Percentiles rank a stretch among this genome's conserved stretches.
Evolutionary conservation across 2,888 invertebrate genomes (phyloP).

Genomic region (Patella pellucida): DNA sequence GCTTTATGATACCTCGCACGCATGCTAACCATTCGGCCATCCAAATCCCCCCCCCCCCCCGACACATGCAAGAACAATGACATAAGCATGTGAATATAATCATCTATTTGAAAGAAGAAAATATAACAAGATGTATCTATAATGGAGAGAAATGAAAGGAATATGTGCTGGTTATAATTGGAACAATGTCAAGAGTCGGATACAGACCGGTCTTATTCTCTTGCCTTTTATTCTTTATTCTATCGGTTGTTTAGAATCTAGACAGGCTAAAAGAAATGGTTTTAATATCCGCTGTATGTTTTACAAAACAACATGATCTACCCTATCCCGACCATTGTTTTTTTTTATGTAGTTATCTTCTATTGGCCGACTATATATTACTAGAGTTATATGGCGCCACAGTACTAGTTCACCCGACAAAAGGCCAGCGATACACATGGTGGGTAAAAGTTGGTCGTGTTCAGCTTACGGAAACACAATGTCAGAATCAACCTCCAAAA

Average conservation of each 20-base stretch:
- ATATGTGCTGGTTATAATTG: too few relatives aligned
- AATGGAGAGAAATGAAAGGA: too few relatives aligned
- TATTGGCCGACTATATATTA: not conserved
- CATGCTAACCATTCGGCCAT: too few relatives aligned
- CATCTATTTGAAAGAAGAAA: too few relatives aligned
- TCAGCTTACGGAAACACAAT: slow-evolving; percentile 22
- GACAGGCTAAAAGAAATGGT: slow-evolving; percentile 10
- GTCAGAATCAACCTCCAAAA: slow-evolving; percentile 25
- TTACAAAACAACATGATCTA: slow-evolving; percentile 18
- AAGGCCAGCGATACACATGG: slow-evolving; percentile 12
- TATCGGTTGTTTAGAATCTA: not conserved
- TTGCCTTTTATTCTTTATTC: too few relatives aligned
- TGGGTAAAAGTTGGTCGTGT: not conserved
- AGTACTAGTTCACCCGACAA: slow-evolving; percentile 10
- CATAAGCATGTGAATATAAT: too few relatives aligned
- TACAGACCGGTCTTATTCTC: too few relatives aligned
- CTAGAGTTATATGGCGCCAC: not conserved
- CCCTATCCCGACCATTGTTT: slow-evolving; percentile 15
- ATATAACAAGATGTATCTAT: too few relatives aligned
- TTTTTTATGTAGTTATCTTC: not conserved
- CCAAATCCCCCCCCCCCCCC: too few relatives aligned
- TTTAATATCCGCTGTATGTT: slow-evolving; percentile 23
- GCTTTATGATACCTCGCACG: too few relatives aligned
- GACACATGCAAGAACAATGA: too few relatives aligned
- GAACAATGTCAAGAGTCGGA: too few relatives aligned